Base-by-base conservation (phyloP, 1,140 invertebrate genomes). In the Polypedilum pembai region DNA sequence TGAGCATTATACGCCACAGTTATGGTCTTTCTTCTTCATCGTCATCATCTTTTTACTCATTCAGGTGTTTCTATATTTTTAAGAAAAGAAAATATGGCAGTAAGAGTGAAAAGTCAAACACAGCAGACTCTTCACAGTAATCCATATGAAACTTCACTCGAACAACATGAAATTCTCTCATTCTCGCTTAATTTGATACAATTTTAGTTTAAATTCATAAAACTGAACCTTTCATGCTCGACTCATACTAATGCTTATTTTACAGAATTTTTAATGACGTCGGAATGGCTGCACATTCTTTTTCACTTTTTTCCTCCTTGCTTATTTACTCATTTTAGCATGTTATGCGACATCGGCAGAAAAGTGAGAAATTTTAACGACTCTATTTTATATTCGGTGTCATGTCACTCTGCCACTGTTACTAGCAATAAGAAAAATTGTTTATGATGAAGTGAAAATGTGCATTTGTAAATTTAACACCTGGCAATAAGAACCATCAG, bases 281-380 rank as follows among this genome's bases (percentile, higher is more conserved):
- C 17, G 65, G 7, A 69, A 21, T 18, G 17, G 17, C n/a, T 56
- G 45, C 45, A 56, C 45, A 56, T 56, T 56, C 45, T n/a, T 56
- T 56, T 56, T 56, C n/a, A 45, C 41, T 45, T 45, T 45, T 12
- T 56, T 15, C n/a, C 15, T 56, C 4, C n/a, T 56, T 12, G 45
- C 10, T 56, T 45, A 8, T 45, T 12, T 45, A 45, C 41, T 45
- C n/a, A 66, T n/a, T 66, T 69, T 10, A 18, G 15, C 65, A 10
- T n/a, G 65, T 7, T 18, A 20, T 20, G 65, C 17, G 17, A 69
- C 17, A 21, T 69, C 65, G 18, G 65, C 65, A 69, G 65, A 69
- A 69, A 69, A 21, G 65, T 20, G 65, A 20, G 65, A 69, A 69
- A 66, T 66, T 69, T 69, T 69, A 69, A 69, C 65, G 65, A 69